phyloP scores from a whole-genome alignment of 2,113 vertebrate genomes.

The Mohoua ochrocephala region DNA sequence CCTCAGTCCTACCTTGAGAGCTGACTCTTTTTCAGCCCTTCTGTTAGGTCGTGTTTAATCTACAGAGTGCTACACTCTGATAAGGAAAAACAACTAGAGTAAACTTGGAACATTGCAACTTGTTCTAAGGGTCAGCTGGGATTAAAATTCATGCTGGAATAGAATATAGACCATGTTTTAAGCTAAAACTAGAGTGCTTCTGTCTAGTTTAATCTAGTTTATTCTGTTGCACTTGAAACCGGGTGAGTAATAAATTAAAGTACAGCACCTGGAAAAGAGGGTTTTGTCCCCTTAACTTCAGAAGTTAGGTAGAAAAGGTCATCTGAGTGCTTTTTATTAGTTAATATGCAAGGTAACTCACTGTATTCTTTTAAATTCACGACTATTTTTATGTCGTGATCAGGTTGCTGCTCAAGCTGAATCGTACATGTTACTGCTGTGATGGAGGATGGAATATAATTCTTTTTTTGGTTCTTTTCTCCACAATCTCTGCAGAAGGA shows the following conservation, averaged over 20 bases:
- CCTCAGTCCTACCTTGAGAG: not conserved
- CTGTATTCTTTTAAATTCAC: not conserved
- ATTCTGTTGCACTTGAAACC: not conserved
- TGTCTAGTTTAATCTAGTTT: not conserved
- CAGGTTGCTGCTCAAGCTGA: not conserved
- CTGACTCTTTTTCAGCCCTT: not conserved
- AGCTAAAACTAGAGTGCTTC: not conserved
- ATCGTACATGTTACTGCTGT: not conserved
- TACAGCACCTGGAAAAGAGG: not conserved
- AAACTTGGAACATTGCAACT: fast-evolving
- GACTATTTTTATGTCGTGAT: not conserved
- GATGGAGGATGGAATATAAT: not conserved
- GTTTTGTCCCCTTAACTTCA: not conserved
- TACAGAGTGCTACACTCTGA: fast-evolving
- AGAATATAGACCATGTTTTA: not conserved
- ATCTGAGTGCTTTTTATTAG: not conserved
- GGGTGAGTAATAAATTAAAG: not conserved
- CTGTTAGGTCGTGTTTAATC: fast-evolving
- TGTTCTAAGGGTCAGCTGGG: not conserved
- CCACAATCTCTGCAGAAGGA: slow-evolving; percentile 72
- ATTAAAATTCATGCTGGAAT: not conserved
- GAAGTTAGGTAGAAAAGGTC: not conserved
- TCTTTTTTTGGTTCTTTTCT: not conserved
- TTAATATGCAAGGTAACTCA: not conserved
- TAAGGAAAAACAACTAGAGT: not conserved